Evolutionary conservation across 2,797 vertebrate genomes (phyloP), one percentile per base, ranked within the genome.

Genomic region (Melanotaenia maccullochi): DNA sequence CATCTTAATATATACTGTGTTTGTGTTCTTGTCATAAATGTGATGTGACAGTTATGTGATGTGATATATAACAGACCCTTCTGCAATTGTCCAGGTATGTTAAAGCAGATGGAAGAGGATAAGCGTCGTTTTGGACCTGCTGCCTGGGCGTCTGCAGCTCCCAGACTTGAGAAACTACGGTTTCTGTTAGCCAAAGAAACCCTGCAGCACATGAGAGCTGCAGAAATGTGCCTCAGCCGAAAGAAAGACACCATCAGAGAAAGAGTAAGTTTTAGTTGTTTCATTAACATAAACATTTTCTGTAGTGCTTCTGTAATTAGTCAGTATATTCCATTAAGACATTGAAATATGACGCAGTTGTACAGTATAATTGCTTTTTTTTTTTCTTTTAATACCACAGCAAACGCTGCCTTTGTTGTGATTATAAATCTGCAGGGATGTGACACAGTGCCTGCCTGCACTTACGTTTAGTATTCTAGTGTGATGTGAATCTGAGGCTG

Each of bases 71-170:
- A 68, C 44, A 3, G 20, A 38, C 30, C 3, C 12, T 47, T 55
- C 16, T 61, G 76, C 59, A 8, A 20, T 7, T 69, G 54, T 83
- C 24, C 88, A 99, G 97, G 93, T 63, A 97, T 98, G 96, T 79
- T 95, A 61, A 97, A 95, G 87, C 96, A 97, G 85, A 99, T 98
- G 96, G 96, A 96, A 76, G 93, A 92, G 64, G 98, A 99, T 73
- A 92, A 88, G 72, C 82, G 86, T 73, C 93, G 95, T 36, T 99
- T 97, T 81, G 97, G 98, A 75, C 92, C 94, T 33, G 94, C 95
- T 13, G 89, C 97, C 68, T 99, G 98, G 97, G 93, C 95, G 0
- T 93, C 94, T 18, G 98, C 95, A 8, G 87, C 92, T 55, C 96
- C 97, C 38, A 89, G 97, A 44, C 86, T 97, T 79, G 97, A 99